Conservation (phyloP, 2,797 vertebrate genomes). For the Salmo trutta region DNA sequence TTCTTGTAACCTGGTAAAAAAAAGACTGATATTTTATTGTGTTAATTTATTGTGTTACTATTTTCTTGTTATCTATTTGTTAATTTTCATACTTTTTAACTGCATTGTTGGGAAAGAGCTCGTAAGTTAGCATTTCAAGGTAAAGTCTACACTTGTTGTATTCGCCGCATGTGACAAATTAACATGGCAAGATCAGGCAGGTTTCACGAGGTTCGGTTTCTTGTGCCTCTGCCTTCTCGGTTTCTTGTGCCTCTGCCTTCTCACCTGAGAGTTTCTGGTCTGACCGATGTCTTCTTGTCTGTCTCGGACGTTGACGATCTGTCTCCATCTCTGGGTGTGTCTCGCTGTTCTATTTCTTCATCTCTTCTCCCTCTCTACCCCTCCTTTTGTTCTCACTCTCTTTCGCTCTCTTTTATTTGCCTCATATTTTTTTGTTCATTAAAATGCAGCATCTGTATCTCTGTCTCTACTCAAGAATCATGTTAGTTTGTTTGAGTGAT, state of each 20-base stretch:
- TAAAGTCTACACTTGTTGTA: too few species aligned
- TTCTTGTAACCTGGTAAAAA: constrained; percentile 13
- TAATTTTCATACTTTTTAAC: too few species aligned
- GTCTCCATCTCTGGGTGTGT: not conserved
- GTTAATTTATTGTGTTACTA: too few species aligned
- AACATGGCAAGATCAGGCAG: not conserved
- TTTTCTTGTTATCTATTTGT: too few species aligned
- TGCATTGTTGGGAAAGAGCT: too few species aligned
- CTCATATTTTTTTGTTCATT: not conserved
- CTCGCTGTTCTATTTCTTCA: not conserved
- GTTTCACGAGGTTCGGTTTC: not conserved
- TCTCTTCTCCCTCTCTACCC: not conserved
- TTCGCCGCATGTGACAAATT: not conserved
- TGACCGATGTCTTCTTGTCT: not conserved
- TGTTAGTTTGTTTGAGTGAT: constrained; percentile 33
- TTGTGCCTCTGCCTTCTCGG: not conserved
- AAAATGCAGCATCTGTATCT: constrained; percentile 19
- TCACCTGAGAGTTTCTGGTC: not conserved
- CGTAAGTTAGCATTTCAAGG: too few species aligned
- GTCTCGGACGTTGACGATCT: not conserved
- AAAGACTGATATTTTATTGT: too few species aligned
- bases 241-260: not conserved
- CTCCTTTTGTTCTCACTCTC: not conserved
- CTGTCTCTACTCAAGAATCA: constrained; percentile 9
- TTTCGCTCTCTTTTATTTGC: not conserved